Evolutionary conservation across 2,113 vertebrate species (phyloP).

Genomic region (Rhipidura dahli): DNA sequence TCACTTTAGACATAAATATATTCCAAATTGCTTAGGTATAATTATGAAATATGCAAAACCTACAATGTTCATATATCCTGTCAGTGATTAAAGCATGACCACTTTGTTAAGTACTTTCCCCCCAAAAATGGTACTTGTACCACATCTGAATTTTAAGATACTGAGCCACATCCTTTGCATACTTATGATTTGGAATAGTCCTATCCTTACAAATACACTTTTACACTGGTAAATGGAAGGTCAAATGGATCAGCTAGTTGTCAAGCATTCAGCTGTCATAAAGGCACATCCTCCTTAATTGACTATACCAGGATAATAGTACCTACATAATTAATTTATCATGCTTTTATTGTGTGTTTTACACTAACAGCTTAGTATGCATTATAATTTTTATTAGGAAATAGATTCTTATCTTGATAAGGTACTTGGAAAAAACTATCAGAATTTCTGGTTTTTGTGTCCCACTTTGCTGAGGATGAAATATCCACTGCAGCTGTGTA

Average conservation of each 20-base stretch:
- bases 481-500: neutral
- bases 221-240: neutral
- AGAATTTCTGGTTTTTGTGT: neutral
- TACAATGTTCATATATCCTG: conserved; percentile 21
- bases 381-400: neutral
- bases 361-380: neutral
- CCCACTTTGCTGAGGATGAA: neutral
- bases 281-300: neutral
- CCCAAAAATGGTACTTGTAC: neutral
- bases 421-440: neutral
- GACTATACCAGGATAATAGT: neutral
- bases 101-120: neutral
- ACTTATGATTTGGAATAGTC: neutral
- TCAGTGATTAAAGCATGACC: conserved; percentile 40
- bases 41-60: conserved; percentile 55
- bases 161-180: neutral
- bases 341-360: neutral
- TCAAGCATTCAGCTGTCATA: neutral
- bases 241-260: neutral
- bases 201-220: neutral
- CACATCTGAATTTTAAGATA: neutral
- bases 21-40: conserved; percentile 57
- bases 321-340: neutral
- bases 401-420: neutral
- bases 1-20: conserved; percentile 53